Evolutionary conservation across 2,888 invertebrate genomes (phyloP).

Genomic region (Plebejus melissa): DNA sequence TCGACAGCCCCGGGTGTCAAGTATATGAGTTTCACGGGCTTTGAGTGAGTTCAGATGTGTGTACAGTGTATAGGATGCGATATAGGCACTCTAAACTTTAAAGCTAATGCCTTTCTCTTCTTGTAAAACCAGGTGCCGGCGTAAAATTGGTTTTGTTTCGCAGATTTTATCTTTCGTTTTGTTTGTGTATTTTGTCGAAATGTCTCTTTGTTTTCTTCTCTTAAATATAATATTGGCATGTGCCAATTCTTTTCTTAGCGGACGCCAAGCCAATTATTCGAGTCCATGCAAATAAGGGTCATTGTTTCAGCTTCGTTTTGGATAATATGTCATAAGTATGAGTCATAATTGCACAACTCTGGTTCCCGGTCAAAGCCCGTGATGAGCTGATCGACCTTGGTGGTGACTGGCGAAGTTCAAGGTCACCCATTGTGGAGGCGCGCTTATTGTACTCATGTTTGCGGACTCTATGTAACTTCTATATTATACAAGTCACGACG

Average conservation of each 20-base stretch:
- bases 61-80: background rate
- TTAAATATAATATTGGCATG: background rate
- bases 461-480: constrained; percentile 32
- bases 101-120: background rate
- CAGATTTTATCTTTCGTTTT: background rate
- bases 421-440: constrained; percentile 10
- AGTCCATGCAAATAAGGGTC: background rate
- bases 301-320: background rate
- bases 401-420: constrained; percentile 22
- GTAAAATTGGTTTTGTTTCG: background rate
- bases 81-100: background rate
- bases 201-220: too few relatives aligned
- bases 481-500: constrained; percentile 19
- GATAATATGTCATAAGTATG: background rate
- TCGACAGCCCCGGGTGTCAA: constrained; percentile 10
- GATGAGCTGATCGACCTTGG: constrained; percentile 19
- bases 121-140: background rate
- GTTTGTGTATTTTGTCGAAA: too few relatives aligned
- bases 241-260: background rate
- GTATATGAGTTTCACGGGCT: constrained; percentile 4
- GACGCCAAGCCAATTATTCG: background rate
- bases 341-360: background rate
- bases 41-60: background rate
- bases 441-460: constrained; percentile 28
- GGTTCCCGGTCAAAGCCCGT: constrained; percentile 23